Base-by-base conservation (phyloP, 2,888 invertebrate genomes). In the Drosophila glabriapex region DNA sequence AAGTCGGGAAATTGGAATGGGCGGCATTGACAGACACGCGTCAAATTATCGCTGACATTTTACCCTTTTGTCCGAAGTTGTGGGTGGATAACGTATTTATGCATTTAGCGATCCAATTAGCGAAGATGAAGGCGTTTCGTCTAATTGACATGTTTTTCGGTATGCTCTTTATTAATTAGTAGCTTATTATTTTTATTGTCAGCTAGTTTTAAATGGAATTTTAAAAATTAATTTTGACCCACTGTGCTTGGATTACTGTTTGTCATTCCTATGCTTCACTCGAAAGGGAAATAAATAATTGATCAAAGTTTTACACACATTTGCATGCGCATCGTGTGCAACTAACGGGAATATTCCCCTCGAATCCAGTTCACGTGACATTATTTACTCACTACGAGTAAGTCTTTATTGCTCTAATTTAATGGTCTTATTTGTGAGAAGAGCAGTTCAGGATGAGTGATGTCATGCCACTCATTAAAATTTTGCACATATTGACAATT, bases 21-120 rank as follows among this genome's bases (percentile, higher is more conserved):
- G 72, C 68, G 78, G 65, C 54, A n/a, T 39, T 71, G 65, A 72
- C 65, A 54, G 76, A 68, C 82, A 76, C 77, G 65, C 73, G 85
- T 68, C 66, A 54, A 52, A 12, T 50, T 43, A 54, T 52, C 31
- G 46, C 22, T 58, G 35, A 39, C 64, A 61, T 37, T 52, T 58
- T 28, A n/a, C 61, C 31, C 29, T 37, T 25, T 16, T 35, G 4
- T 29, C 19, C 16, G 9, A 4, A 28, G 16, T 25, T 16, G 46
- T 22, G 25, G 43, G 65, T 49, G 63, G 50, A 50, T 33, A 9
- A 37, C 50, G 5, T 28, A 28, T n/a, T 31, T 33, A 62, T 61
- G 25, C 46, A 46, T 39, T 55, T 25, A 46, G 22, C 16, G 46
- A 68, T 67, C 22, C 33, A 71, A 61, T 60, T 53, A 49, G 33